phyloP scores from a whole-genome alignment of 2,113 vertebrate species.

The Thinocorus orbignyianus region DNA sequence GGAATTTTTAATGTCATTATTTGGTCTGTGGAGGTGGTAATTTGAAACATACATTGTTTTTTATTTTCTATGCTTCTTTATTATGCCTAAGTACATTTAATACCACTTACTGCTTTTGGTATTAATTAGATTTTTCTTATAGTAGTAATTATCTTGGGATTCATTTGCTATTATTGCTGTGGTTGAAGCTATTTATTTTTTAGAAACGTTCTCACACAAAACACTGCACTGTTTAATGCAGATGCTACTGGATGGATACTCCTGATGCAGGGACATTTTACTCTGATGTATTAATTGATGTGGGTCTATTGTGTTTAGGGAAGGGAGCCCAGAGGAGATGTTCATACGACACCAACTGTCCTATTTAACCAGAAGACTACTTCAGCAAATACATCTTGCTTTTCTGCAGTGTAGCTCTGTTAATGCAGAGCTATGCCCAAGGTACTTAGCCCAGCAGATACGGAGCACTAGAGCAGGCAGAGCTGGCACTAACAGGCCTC shows the following conservation, averaged over 20 bases:
- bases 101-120: neutral
- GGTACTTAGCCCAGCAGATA: neutral
- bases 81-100: neutral
- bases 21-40: neutral
- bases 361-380: neutral
- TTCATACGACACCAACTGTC: neutral
- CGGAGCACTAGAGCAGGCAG: neutral
- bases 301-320: neutral
- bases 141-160: neutral
- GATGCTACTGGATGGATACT: neutral
- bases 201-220: neutral
- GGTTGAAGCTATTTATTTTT: neutral
- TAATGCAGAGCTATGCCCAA: neutral
- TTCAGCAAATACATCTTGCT: neutral
- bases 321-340: neutral
- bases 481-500: neutral
- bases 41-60: neutral
- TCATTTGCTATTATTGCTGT: neutral
- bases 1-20: neutral
- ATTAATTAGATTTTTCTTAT: neutral
- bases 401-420: neutral
- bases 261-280: neutral
- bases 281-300: neutral
- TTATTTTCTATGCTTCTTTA: neutral
- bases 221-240: neutral